Percentiles rank a stretch among this genome's conserved stretches.
These are phyloP conservation scores for Myotis planiceps DNA, from an alignment of 2,797 vertebrate species.

Conservation along the genomic window DNA sequence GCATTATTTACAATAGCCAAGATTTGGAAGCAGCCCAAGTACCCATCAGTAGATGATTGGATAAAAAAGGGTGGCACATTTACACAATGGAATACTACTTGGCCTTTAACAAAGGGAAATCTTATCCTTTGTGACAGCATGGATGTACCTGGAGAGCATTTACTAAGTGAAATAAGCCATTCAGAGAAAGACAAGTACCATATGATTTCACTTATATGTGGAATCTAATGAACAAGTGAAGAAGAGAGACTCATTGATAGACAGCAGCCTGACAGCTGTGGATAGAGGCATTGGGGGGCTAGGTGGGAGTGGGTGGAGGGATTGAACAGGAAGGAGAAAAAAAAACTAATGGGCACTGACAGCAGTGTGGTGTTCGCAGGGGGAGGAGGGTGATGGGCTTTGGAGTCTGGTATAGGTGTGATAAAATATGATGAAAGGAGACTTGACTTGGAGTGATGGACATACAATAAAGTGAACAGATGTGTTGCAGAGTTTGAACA, in stretches of 20 bases:
- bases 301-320: neutral
- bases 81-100: neutral
- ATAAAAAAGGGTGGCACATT: neutral
- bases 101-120: neutral
- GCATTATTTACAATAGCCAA: neutral
- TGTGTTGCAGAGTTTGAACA: neutral
- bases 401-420: neutral
- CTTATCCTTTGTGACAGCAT: neutral
- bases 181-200: neutral
- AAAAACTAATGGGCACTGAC: neutral
- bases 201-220: neutral
- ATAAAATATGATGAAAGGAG: neutral
- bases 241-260: neutral
- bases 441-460: neutral
- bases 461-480: neutral
- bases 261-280: neutral
- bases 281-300: neutral
- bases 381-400: neutral
- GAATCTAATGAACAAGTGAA: neutral
- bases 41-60: neutral
- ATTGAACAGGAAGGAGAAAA: neutral
- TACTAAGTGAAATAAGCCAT: neutral
- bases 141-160: neutral
- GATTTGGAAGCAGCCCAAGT: neutral
- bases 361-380: neutral